A percentile compares a stretch with the other conserved stretches of the same genome.
Conservation (phyloP, 2,797 vertebrate genomes). For the Huso huso region DNA sequence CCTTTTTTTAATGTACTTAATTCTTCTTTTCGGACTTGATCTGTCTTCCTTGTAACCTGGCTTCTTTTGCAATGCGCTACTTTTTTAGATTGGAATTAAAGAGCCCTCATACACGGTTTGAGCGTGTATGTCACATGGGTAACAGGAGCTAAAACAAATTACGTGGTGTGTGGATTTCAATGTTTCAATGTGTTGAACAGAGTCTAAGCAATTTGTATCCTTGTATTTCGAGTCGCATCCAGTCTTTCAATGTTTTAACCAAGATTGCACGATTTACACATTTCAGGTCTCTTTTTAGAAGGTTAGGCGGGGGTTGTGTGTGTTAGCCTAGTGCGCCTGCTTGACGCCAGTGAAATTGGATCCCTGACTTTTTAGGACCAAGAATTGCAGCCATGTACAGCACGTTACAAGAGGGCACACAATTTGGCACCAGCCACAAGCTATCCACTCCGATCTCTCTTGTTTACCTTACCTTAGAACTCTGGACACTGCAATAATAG, state of each 20-base stretch:
- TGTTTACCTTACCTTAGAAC: neutral
- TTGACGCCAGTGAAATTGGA: constrained; percentile 74
- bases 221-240: constrained; percentile 3
- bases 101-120: neutral
- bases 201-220: neutral
- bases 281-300: constrained; percentile 23
- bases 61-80: neutral
- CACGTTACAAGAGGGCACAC: constrained; percentile 20
- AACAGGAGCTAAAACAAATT: neutral
- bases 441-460: constrained; percentile 2
- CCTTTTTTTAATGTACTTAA: neutral
- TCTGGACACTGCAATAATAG: neutral
- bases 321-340: constrained; percentile 46
- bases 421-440: constrained; percentile 4
- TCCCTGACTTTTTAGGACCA: constrained; percentile 43
- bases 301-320: constrained; percentile 40
- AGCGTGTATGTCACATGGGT: constrained; percentile 10
- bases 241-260: constrained; percentile 1
- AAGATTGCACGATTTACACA: constrained; percentile 5
- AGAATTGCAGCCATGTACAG: constrained; percentile 46
- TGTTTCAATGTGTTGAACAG: neutral
- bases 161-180: neutral
- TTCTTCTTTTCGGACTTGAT: neutral
- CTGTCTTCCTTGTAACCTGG: neutral
- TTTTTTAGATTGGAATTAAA: constrained; percentile 7